Conservation (phyloP, 2,888 invertebrate species). For the Tridacna gigas region DNA sequence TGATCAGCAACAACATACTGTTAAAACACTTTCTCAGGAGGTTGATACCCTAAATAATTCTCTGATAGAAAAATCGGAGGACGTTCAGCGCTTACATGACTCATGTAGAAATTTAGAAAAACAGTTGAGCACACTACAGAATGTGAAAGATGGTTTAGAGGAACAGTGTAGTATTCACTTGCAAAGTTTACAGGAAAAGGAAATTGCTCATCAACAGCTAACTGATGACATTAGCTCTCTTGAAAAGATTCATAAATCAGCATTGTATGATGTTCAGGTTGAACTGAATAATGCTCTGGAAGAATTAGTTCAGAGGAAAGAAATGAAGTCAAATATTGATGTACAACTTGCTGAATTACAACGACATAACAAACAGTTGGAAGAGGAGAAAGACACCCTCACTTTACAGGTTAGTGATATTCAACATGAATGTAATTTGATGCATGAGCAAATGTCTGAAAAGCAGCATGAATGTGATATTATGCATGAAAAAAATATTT, state of each 20-base stretch:
- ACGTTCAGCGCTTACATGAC: background rate
- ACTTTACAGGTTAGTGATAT: slow-evolving; percentile 68
- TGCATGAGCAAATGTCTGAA: slow-evolving; percentile 45
- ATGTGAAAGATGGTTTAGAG: slow-evolving; percentile 4
- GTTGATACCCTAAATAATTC: background rate
- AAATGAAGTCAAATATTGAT: background rate
- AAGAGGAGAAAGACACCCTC: slow-evolving; percentile 38
- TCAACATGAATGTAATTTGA: slow-evolving; percentile 64
- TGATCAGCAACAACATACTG: slow-evolving; percentile 11
- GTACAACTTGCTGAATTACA: background rate
- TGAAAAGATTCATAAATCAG: background rate
- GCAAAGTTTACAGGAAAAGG: slow-evolving; percentile 46
- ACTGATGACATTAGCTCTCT: background rate
- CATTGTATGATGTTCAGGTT: background rate
- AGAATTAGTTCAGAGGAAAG: background rate
- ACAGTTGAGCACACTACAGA: background rate
- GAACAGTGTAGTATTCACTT: background rate
- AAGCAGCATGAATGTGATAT: slow-evolving; percentile 55
- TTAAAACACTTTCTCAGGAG: background rate
- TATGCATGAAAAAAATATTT: slow-evolving; percentile 51
- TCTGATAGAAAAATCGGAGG: background rate
- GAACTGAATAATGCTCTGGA: background rate
- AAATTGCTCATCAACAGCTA: background rate
- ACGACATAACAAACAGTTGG: slow-evolving; percentile 4
- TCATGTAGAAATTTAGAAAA: background rate